Conservation (phyloP, 1,140 invertebrate genomes). For the Wasmannia auropunctata region DNA sequence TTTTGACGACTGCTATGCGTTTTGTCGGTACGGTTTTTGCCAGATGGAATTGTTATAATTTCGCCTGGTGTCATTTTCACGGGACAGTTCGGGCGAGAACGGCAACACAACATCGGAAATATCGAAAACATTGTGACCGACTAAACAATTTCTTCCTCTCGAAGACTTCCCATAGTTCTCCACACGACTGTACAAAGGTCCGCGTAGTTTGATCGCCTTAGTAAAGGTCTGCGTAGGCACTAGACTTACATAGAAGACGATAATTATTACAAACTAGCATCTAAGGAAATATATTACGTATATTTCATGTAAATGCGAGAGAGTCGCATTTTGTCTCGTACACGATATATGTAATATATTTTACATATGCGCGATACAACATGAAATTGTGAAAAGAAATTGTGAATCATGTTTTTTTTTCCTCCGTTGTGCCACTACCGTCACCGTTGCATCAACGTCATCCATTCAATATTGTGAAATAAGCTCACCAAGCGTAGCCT, state of each 20-base stretch:
- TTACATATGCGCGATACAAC: slow-evolving; percentile 64
- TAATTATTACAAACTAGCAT: slow-evolving; percentile 77
- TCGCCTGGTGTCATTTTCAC: background rate
- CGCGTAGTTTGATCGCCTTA: slow-evolving; percentile 83
- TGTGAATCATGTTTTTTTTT: slow-evolving; percentile 75
- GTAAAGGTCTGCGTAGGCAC: slow-evolving; percentile 80
- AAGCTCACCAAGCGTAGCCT: slow-evolving; percentile 67
- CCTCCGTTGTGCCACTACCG: slow-evolving; percentile 48
- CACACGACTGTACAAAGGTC: slow-evolving; percentile 83
- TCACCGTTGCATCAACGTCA: slow-evolving; percentile 70
- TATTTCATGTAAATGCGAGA: slow-evolving; percentile 68
- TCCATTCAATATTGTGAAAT: slow-evolving; percentile 77
- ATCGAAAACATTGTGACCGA: slow-evolving; percentile 27
- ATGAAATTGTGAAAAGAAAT: slow-evolving; percentile 56
- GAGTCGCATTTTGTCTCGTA: slow-evolving; percentile 63
- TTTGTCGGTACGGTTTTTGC: slow-evolving; percentile 8
- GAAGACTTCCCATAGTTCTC: slow-evolving; percentile 81
- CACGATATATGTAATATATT: slow-evolving; percentile 79
- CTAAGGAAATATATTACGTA: slow-evolving; percentile 78
- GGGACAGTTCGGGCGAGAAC: background rate
- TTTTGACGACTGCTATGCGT: slow-evolving; percentile 15
- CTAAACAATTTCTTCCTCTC: slow-evolving; percentile 78
- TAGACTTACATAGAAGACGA: slow-evolving; percentile 77
- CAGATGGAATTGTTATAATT: slow-evolving; percentile 38
- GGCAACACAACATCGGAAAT: slow-evolving; percentile 1